These are phyloP conservation scores for Euproctis similis DNA, from an alignment of 2,888 invertebrate species.

Conservation along the genomic window DNA sequence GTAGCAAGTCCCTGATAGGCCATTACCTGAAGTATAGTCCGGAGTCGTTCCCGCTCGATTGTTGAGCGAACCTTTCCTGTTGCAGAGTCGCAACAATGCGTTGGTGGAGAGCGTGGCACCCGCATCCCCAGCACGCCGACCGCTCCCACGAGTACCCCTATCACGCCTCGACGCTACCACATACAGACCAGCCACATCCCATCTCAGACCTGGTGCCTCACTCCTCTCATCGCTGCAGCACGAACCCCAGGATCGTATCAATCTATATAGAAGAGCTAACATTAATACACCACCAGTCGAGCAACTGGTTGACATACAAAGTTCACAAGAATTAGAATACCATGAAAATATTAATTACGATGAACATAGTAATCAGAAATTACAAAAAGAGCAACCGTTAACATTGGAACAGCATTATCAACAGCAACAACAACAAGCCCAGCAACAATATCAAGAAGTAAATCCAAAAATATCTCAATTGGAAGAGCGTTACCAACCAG, in stretches of 20 bases:
- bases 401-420: not conserved
- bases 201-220: conserved; percentile 43
- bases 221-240: conserved; percentile 33
- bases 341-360: conserved; percentile 11
- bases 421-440: conserved; percentile 5
- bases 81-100: conserved; percentile 71
- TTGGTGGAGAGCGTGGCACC: conserved; percentile 33
- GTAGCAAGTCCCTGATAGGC: conserved; percentile 1
- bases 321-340: conserved; percentile 31
- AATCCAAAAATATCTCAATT: not conserved
- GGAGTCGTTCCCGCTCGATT: conserved; percentile 22
- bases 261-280: conserved; percentile 56
- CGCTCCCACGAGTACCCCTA: conserved; percentile 27
- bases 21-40: no score
- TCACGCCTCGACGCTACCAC: conserved; percentile 48
- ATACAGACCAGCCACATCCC: conserved; percentile 57
- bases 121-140: conserved; percentile 22
- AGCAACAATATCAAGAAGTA: not conserved
- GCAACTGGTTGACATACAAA: conserved; percentile 32
- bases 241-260: conserved; percentile 35
- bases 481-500: conserved; percentile 1
- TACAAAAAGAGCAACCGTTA: conserved; percentile 9
- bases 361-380: conserved; percentile 3
- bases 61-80: conserved; percentile 65
- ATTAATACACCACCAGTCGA: conserved; percentile 31